Conservation (phyloP, 2,888 invertebrate species). For the Amblyteles armatorius region DNA sequence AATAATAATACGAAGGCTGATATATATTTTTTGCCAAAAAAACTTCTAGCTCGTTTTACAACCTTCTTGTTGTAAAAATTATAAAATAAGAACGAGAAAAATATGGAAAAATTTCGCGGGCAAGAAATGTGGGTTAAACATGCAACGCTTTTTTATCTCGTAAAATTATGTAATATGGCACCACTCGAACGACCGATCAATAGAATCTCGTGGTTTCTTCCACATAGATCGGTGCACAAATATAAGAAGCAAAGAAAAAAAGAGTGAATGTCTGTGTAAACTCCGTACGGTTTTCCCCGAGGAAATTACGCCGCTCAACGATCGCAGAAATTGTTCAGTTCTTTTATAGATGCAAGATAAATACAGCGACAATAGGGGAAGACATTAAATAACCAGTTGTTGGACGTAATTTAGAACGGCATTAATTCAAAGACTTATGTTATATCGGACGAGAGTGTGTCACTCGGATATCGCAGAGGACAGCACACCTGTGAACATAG, state of each 20-base stretch:
- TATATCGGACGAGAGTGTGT: conserved; percentile 9
- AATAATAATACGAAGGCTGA: conserved; percentile 28
- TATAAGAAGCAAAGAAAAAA: not conserved
- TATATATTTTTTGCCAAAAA: not conserved
- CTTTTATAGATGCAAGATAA: not conserved
- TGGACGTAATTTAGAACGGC: not conserved
- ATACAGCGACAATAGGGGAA: not conserved
- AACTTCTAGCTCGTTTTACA: no score
- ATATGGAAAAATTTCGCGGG: not conserved
- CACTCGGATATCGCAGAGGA: conserved; percentile 24
- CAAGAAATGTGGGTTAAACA: no score
- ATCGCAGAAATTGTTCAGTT: not conserved
- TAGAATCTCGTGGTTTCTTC: not conserved
- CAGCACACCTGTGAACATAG: not conserved
- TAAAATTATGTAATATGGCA: not conserved
- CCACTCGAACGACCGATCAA: not conserved
- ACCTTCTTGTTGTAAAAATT: not conserved
- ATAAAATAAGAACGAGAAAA: not conserved
- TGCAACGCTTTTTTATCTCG: not conserved
- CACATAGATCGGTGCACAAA: not conserved
- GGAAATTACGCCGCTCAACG: not conserved
- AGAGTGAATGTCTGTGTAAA: not conserved
- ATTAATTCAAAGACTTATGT: not conserved
- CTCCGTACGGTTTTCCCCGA: not conserved
- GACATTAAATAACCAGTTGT: not conserved